A percentile compares a stretch with the other conserved stretches of the same genome.
phyloP scores from a whole-genome alignment of 2,888 invertebrate species.

The Schrankia costaestrigalis region DNA sequence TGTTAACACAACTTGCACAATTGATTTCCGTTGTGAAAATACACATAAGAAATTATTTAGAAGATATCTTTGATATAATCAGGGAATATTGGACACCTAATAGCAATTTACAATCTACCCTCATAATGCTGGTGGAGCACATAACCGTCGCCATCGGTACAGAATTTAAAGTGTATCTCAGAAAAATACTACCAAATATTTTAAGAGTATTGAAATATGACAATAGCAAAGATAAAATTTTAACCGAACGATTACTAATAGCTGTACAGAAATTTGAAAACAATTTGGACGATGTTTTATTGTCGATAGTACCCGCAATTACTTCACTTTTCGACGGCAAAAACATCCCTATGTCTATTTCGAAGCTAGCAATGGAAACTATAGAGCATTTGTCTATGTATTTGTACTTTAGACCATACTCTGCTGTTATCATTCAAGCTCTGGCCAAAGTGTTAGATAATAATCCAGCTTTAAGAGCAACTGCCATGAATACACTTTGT shows the following conservation, averaged over 20 bases:
- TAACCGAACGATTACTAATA: constrained; percentile 90
- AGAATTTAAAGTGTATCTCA: constrained; percentile 96
- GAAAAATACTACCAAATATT: constrained; percentile 96
- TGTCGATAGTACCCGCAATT: constrained; percentile 96
- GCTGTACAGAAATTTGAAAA: constrained; percentile 96
- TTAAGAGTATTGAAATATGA: constrained; percentile 95
- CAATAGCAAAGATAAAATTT: constrained; percentile 89
- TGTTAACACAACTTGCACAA: constrained; percentile 95
- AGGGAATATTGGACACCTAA: constrained; percentile 96
- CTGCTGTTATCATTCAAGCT: constrained; percentile 96
- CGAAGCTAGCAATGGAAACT: constrained; percentile 88
- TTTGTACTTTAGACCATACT: constrained; percentile 94
- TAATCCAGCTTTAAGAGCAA: constrained; percentile 86
- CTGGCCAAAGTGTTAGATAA: constrained; percentile 92
- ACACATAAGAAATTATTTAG: constrained; percentile 96
- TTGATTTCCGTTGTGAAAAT: constrained; percentile 97
- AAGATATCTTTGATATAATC: constrained; percentile 95
- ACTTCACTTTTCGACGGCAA: constrained; percentile 93
- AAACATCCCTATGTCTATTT: constrained; percentile 89
- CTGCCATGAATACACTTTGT: constrained; percentile 95
- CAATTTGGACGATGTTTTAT: constrained; percentile 96
- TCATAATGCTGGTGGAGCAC: constrained; percentile 95
- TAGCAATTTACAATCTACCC: constrained; percentile 90
- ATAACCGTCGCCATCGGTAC: constrained; percentile 96
- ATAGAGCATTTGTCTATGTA: constrained; percentile 94